A percentile compares a stretch with the other conserved stretches of the same genome.
Conservation (phyloP, 2,797 vertebrate species). For the Crocodylus rhombifer region DNA sequence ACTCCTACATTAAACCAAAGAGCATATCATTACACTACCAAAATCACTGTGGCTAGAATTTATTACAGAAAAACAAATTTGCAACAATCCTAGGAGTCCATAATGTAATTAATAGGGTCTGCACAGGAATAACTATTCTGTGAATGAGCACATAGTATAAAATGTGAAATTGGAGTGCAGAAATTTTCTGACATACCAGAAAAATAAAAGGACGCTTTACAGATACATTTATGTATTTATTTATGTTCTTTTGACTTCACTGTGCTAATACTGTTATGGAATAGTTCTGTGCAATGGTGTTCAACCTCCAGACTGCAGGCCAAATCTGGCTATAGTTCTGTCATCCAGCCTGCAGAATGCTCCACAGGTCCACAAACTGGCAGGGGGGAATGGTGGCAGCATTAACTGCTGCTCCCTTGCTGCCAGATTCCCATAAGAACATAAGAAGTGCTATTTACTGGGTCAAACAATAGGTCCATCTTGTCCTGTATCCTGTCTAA, state of each 20-base stretch:
- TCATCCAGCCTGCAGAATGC: too few species aligned
- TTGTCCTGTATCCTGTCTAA: too few species aligned
- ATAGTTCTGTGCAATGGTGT: rapidly evolving
- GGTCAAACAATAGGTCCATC: too few species aligned
- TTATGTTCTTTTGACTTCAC: background rate
- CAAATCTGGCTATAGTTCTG: too few species aligned
- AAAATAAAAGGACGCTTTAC: background rate
- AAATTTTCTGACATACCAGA: rapidly evolving
- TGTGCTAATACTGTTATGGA: background rate
- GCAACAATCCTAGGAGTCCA: background rate
- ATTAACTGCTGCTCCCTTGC: too few species aligned
- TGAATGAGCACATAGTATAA: background rate
- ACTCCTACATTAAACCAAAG: background rate
- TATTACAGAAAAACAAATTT: background rate
- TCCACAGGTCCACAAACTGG: too few species aligned
- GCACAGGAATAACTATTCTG: background rate
- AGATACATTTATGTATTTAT: background rate
- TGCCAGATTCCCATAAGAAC: too few species aligned
- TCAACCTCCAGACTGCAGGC: background rate
- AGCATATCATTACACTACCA: background rate
- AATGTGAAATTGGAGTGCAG: background rate
- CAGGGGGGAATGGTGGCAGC: too few species aligned
- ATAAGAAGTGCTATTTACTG: too few species aligned
- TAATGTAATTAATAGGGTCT: background rate
- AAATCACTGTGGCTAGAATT: background rate